Evolutionary conservation across 1,140 invertebrate species (phyloP).

Genomic region (Pomacea maculata): DNA sequence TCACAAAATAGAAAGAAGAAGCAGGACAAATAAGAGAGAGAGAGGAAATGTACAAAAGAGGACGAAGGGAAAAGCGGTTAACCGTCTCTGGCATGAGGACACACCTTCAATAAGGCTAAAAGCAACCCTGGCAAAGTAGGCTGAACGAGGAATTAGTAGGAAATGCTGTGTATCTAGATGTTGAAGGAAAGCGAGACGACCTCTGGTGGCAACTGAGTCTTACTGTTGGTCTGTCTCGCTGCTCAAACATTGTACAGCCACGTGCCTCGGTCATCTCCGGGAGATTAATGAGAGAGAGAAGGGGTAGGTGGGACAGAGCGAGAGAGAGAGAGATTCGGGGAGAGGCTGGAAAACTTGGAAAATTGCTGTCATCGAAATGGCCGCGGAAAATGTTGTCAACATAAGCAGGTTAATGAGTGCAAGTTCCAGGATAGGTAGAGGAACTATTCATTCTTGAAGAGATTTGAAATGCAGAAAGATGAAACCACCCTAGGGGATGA

Average conservation of each 20-base stretch:
- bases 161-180: background rate
- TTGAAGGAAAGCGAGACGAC: too few species aligned
- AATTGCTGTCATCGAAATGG: too few species aligned
- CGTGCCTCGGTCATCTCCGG: background rate
- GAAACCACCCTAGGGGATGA: too few species aligned
- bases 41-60: background rate
- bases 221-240: constrained; percentile 6
- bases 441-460: too few species aligned
- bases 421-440: too few species aligned
- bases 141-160: background rate
- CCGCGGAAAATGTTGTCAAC: too few species aligned
- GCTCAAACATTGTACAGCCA: constrained; percentile 1
- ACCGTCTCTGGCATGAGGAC: background rate
- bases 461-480: too few species aligned
- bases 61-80: background rate
- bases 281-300: background rate
- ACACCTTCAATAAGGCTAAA: background rate
- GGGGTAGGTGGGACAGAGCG: background rate
- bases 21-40: background rate
- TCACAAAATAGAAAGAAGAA: background rate
- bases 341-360: too few species aligned
- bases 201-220: background rate
- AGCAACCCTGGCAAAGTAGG: background rate
- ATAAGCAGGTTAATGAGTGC: too few species aligned
- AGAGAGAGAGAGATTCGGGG: too few species aligned